Base-by-base conservation (phyloP, 2,113 vertebrate genomes). In the Chaetorhynchus papuensis region DNA sequence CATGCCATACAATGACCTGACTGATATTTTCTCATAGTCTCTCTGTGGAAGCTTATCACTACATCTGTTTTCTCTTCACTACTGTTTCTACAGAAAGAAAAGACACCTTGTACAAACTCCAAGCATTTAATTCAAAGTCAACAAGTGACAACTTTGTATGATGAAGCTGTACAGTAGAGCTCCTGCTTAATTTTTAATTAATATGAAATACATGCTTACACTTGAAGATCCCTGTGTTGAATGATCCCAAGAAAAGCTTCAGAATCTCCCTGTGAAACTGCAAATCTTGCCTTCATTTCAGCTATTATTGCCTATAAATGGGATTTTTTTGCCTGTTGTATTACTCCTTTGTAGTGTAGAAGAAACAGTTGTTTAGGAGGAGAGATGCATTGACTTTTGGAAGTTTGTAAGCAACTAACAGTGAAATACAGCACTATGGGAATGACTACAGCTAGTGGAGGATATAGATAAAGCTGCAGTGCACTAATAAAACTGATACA, bases 1-100 rank as follows among this genome's bases (percentile, higher is more conserved):
- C 1, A 11, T 0, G 15, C 18, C 2, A 0, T 56, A 19, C 6
- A 57, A 11, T 27, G 30, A n/a, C 12, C 8, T 89, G 41, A 26
- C 17, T 60, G 27, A 10, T 53, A 5, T 17, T 53, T 47, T 85
- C 19, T 64, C 4, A 3, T 19, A 37, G 14, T 70, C 6, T 37
- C 13, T 80, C 28, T 87, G 31, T 53, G 30, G 47, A 78, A 93
- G 26, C 3, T 89, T 8, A 24, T 47, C 47, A 5, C 30, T 69
- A 27, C 20, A 75, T 81, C 22, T 57, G 0, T 52, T 81, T 70
- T 39, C 18, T 63, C 26, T 69, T 64, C 19, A 87, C 11, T 74
- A 8, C 19, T 66, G 2, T 59, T 80, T 79, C 22, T 85, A n/a
- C 22, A 37, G 52, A 35, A 87, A 50, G n/a, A 69, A 7, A 41